phyloP scores from a whole-genome alignment of 2,797 vertebrate species.

The Chelonia mydas region DNA sequence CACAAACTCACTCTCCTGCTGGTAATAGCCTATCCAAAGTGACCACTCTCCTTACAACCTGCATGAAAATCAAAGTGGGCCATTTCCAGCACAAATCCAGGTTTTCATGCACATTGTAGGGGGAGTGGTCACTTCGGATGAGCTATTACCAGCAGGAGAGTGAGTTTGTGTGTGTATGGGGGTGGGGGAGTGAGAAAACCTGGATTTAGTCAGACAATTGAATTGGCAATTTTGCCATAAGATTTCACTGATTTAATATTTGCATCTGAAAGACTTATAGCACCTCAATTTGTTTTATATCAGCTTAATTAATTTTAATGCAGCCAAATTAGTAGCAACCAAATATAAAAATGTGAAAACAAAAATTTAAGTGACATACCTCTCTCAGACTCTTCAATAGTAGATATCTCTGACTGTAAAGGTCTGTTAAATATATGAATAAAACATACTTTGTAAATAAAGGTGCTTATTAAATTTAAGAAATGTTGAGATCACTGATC shows the following conservation, averaged over 20 bases:
- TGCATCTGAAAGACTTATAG: neutral
- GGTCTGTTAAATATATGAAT: conserved; percentile 54
- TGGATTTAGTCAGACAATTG: neutral
- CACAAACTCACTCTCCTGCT: too few relatives aligned
- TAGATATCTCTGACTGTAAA: accelerated
- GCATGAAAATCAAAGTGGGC: too few relatives aligned
- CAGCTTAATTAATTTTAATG: neutral
- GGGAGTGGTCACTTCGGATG: too few relatives aligned
- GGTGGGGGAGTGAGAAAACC: too few relatives aligned
- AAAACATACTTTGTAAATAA: conserved; percentile 4
- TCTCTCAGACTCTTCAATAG: neutral
- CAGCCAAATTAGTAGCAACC: neutral
- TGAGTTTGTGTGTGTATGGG: too few relatives aligned
- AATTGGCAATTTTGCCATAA: neutral
- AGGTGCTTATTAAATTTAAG: neutral
- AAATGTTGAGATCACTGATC: neutral
- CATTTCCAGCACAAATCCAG: too few relatives aligned
- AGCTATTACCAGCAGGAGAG: too few relatives aligned
- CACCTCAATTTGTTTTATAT: neutral
- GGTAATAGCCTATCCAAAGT: too few relatives aligned
- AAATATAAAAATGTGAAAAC: neutral
- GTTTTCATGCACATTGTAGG: too few relatives aligned
- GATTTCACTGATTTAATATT: neutral
- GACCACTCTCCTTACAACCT: too few relatives aligned
- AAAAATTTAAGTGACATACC: conserved; percentile 42